Conservation (phyloP, 1,140 invertebrate species). For the Penaeus vannamei region DNA sequence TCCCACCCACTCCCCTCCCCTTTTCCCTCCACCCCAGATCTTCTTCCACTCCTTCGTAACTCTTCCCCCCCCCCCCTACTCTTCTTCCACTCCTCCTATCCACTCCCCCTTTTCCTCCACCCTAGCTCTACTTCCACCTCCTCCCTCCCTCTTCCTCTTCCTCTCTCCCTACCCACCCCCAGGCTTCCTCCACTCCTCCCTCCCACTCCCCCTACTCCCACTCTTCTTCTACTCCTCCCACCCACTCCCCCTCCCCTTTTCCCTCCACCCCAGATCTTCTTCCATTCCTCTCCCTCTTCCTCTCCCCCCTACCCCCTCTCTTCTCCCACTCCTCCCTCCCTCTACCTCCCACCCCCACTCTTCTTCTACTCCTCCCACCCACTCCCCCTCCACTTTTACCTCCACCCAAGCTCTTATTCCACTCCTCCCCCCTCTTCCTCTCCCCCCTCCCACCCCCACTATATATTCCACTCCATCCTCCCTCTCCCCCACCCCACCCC, state of each 20-base stretch:
- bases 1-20: neutral
- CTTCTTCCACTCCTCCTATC: too few species aligned
- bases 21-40: neutral
- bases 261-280: neutral
- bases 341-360: neutral
- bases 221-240: neutral
- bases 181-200: slow-evolving; percentile 5
- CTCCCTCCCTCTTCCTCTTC: neutral
- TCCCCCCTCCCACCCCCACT: neutral
- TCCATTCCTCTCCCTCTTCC: neutral
- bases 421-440: neutral
- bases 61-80: too few species aligned
- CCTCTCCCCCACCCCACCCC: too few species aligned
- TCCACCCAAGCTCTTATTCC: neutral
- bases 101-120: neutral
- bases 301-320: neutral
- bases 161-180: too few species aligned
- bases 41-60: neutral
- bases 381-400: too few species aligned
- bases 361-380: neutral
- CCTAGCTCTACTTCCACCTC: slow-evolving; percentile 9
- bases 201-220: neutral
- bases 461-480: slow-evolving; percentile 13
- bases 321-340: neutral
- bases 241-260: too few species aligned